Evolutionary conservation across 2,888 invertebrate genomes (phyloP), one percentile per base, ranked within the genome.

Genomic region (Agrotis exclamationis): DNA sequence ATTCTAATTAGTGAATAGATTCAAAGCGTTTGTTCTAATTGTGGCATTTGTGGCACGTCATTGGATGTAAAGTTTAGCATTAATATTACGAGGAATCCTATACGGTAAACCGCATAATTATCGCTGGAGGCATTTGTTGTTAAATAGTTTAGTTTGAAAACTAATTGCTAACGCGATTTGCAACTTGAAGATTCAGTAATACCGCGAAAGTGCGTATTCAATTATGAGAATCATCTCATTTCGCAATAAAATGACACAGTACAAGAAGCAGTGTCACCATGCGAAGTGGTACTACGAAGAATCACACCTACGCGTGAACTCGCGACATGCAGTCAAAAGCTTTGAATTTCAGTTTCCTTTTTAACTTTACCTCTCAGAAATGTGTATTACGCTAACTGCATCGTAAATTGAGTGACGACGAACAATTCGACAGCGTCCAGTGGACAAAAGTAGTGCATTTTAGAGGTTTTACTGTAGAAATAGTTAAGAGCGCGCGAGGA

Each of bases 271-370:
- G 60, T 75, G 75, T 74, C 76, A 82, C 63, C 45, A n/a, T 28
- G 63, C 70, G 47, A 53, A 28, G 39, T 71, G 39, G 39, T 70
- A 54, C 51, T 75, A 70, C 76, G 66, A 44, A 60, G 85, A 83
- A 78, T 69, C 47, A 58, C 71, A 77, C 63, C 57, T 72, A 75
- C 79, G 70, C 62, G 70, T 64, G 45, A 67, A 70, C 51, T 50
- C 16, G 28, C 39, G 24, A 74, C 53, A 69, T 72, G 70, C 63
- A 63, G 39, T 56, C n/a, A 54, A 68, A 75, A 53, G 73, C 48
- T 63, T 83, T 70, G 16, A 70, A 75, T 82, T 70, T 74, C 67
- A 48, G 63, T 70, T 78, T 76, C 70, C 63, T 69, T 76, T 78
- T 75, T 70, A 57, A 59, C 24, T 48, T 20, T 24, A 50, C 47